These are phyloP conservation scores for Drosophila saltans DNA, from an alignment of 1,140 invertebrate genomes.

Conservation along the genomic window DNA sequence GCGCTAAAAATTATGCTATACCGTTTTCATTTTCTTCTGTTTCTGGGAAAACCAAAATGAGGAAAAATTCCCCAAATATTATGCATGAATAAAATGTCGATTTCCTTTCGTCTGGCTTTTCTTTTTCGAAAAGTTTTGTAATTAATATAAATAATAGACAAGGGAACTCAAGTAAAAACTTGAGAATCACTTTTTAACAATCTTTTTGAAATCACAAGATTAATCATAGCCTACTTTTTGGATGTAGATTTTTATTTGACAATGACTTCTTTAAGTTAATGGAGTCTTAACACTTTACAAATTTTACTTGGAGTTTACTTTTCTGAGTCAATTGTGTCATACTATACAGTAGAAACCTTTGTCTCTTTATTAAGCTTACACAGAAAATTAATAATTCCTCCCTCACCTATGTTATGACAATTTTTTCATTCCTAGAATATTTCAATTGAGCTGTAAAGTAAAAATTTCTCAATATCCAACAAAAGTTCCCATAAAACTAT, in stretches of 20 bases:
- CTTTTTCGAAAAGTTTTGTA: slow-evolving; percentile 36
- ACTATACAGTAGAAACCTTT: no score
- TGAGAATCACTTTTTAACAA: neutral
- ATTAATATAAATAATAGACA: slow-evolving; percentile 32
- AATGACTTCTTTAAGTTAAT: no score
- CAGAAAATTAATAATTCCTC: neutral
- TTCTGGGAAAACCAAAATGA: slow-evolving; percentile 3
- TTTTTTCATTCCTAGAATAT: neutral
- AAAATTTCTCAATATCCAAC: neutral
- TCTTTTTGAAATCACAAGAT: neutral
- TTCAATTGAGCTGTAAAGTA: neutral
- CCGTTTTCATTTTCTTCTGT: slow-evolving; percentile 23
- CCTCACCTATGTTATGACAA: neutral
- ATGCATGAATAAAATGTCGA: slow-evolving; percentile 26
- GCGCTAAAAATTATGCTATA: slow-evolving; percentile 49
- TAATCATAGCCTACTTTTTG: neutral
- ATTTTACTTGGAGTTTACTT: no score
- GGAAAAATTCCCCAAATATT: slow-evolving; percentile 32
- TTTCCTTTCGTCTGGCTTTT: slow-evolving; percentile 4
- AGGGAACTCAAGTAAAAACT: neutral
- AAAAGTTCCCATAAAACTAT: slow-evolving; percentile 3
- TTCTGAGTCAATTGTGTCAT: no score
- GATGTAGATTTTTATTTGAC: neutral
- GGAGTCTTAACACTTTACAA: no score
- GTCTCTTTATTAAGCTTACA: neutral